Evolutionary conservation across 2,113 vertebrate species (phyloP).

Genomic region (Rhinichthys klamathensis): DNA sequence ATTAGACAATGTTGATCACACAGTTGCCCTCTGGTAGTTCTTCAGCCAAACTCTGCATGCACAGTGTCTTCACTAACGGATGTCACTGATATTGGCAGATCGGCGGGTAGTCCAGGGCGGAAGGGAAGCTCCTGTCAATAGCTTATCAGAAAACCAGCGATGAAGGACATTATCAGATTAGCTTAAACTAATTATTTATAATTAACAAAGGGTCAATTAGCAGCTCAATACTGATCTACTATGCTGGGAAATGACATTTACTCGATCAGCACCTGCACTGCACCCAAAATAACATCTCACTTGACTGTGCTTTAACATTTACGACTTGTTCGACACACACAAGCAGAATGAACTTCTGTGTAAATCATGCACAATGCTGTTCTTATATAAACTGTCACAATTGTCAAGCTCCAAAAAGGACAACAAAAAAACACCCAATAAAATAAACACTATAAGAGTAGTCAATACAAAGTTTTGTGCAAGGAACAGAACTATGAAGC

Average conservation of each 20-base stretch:
- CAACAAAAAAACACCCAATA: too few species aligned
- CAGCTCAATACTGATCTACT: constrained; percentile 8
- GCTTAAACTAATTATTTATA: constrained; percentile 33
- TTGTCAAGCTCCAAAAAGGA: too few species aligned
- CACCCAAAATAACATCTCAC: constrained; percentile 7
- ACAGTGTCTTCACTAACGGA: background rate
- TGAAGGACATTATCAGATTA: constrained; percentile 36
- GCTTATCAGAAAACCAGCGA: constrained; percentile 34
- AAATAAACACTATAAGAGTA: too few species aligned
- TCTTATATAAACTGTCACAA: too few species aligned
- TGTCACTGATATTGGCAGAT: constrained; percentile 26
- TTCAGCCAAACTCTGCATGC: background rate
- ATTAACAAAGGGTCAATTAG: constrained; percentile 42
- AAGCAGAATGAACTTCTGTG: background rate
- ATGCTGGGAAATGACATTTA: constrained; percentile 24
- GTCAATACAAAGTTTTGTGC: too few species aligned
- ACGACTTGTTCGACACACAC: background rate
- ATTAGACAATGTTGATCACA: background rate
- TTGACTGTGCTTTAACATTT: background rate
- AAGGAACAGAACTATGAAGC: too few species aligned
- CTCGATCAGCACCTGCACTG: background rate
- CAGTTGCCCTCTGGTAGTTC: background rate
- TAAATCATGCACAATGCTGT: too few species aligned
- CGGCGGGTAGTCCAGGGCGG: background rate
- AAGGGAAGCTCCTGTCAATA: constrained; percentile 29